These are phyloP conservation scores for Oophaga pumilio DNA, from an alignment of 2,113 vertebrate species.

Conservation along the genomic window DNA sequence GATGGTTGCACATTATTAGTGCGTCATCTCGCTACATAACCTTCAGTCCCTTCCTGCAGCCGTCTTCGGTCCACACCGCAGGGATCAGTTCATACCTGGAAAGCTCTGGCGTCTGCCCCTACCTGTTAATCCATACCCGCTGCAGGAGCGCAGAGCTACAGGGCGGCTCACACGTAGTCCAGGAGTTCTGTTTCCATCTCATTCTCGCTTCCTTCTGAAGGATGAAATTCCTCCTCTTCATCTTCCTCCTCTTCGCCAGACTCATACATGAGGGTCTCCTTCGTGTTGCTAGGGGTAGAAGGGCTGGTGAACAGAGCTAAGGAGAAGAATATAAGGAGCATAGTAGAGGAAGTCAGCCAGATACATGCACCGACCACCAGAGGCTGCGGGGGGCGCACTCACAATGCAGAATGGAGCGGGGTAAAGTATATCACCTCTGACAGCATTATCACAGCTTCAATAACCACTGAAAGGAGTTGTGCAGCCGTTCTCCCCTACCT, in stretches of 20 bases:
- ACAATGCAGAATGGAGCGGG: too few species aligned
- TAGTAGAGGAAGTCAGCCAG: too few species aligned
- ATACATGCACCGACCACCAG: background rate
- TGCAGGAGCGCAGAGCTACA: background rate
- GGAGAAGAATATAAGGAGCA: background rate
- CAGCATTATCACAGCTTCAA: too few species aligned
- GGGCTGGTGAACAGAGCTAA: slow-evolving; percentile 76
- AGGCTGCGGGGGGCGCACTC: too few species aligned
- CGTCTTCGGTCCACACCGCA: too few species aligned
- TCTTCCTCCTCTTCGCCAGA: slow-evolving; percentile 78
- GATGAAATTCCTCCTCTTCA: slow-evolving; percentile 84
- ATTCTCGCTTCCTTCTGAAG: slow-evolving; percentile 92
- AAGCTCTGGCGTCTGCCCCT: background rate
- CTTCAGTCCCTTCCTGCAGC: too few species aligned
- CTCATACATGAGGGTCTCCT: slow-evolving; percentile 68
- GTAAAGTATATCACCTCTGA: too few species aligned
- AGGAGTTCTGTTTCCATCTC: slow-evolving; percentile 98
- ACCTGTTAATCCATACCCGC: too few species aligned
- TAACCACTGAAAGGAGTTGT: too few species aligned
- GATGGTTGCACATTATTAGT: too few species aligned
- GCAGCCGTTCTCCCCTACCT: too few species aligned
- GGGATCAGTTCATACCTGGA: background rate
- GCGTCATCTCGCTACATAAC: too few species aligned
- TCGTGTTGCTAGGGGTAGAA: slow-evolving; percentile 63
- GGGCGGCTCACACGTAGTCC: slow-evolving; percentile 81